Evolutionary conservation across 2,797 vertebrate species (phyloP).

Genomic region (Clamator glandarius): DNA sequence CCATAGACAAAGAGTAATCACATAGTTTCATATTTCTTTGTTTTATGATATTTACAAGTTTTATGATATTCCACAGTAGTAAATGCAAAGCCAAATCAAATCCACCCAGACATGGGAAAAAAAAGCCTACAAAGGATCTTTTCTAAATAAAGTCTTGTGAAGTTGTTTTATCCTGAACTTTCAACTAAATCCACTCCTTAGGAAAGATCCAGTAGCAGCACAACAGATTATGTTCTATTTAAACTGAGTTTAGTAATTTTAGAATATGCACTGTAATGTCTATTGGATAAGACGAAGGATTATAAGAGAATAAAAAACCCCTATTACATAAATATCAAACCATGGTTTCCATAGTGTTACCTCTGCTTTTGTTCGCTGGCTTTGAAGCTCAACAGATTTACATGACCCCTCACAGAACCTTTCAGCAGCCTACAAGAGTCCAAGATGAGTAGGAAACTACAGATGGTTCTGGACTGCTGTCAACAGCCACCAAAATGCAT

Average conservation of each 20-base stretch:
- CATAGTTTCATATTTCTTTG: background rate
- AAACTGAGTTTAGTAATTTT: background rate
- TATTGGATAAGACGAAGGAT: background rate
- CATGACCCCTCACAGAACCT: background rate
- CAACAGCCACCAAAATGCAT: background rate
- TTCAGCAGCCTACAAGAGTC: background rate
- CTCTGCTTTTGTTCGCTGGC: background rate
- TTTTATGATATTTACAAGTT: background rate
- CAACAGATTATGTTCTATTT: background rate
- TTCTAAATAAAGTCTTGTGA: background rate
- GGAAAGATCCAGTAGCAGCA: background rate
- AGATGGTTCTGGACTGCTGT: background rate
- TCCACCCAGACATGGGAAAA: background rate
- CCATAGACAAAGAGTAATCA: background rate
- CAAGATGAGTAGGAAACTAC: background rate
- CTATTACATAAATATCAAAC: background rate
- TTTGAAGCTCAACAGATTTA: background rate
- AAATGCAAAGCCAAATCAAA: background rate
- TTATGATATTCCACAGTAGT: background rate
- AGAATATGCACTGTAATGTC: background rate
- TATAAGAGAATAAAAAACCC: background rate
- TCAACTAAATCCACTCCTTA: background rate
- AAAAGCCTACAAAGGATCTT: background rate
- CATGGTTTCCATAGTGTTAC: background rate
- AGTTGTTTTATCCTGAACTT: background rate